Evolutionary conservation across 2,797 vertebrate species (phyloP).

Genomic region (Phoxinus dragarum): DNA sequence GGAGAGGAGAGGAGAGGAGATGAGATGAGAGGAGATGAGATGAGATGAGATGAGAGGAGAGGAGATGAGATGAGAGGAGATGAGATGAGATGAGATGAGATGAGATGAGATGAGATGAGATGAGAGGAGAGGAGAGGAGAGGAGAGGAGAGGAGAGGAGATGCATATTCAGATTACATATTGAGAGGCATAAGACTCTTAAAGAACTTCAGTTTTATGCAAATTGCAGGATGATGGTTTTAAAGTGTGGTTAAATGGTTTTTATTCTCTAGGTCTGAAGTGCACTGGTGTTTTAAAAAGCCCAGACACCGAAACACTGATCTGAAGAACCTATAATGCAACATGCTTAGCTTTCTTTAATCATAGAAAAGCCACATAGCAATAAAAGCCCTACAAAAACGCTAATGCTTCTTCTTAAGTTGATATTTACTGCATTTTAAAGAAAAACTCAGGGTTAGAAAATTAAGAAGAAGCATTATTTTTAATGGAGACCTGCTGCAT

Average conservation of each 20-base stretch:
- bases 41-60: no score
- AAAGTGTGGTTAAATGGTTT: background rate
- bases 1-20: no score
- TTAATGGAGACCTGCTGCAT: background rate
- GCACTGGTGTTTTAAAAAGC: background rate
- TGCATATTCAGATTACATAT: background rate
- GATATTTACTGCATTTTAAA: no score
- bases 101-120: no score
- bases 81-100: no score
- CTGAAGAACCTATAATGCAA: background rate
- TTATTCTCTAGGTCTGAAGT: background rate
- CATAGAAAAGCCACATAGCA: background rate
- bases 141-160: no score
- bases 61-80: no score
- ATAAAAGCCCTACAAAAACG: background rate
- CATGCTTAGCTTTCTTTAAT: background rate
- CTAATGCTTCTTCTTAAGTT: no score
- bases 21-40: no score
- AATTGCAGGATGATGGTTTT: background rate
- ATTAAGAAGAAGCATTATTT: background rate
- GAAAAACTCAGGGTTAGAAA: no score
- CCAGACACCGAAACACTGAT: background rate
- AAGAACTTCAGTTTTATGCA: background rate
- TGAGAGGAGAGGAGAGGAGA: background rate
- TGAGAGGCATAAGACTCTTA: background rate